Base-by-base conservation (phyloP, 2,797 vertebrate genomes). In the Coregonus sp. region DNA sequence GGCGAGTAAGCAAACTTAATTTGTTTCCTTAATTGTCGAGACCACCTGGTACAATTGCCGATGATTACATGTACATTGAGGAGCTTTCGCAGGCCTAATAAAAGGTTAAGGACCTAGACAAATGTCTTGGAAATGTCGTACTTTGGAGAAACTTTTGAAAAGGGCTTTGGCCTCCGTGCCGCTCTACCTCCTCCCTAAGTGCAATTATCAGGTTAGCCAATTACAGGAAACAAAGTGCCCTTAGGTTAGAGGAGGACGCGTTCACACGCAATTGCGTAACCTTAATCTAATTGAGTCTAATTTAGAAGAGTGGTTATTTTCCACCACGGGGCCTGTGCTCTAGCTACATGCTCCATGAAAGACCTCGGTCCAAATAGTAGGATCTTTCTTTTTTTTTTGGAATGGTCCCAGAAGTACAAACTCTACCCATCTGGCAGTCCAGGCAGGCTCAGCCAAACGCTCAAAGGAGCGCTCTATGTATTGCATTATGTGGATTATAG, bases 1-100 rank as follows among this genome's bases (percentile, higher is more conserved):
- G 37, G 81, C 83, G 79, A 86, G 83, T 85, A 86, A 81, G 20
- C 29, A 51, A 89, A 91, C 90, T 87, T 72, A 91, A 92, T 91
- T 86, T 89, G 86, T 84, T 82, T 72, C 29, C 73, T 78, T 91
- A 85, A 90, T 90, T 88, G 84, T 75, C 71, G 61, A 79, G 68
- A 82, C 54, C 16, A 29, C 50, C 4, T 81, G 81, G 85, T 82
- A 87, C 86, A 86, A 85, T 78, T 76, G 79, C 33, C 72, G 81
- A 78, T 78, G 85, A 93, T 92, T 87, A 86, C 83, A 80, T 18
- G 81, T 76, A 84, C 35, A 80, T 76, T 47, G 72, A 75, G 75
- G 80, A 85, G 78, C 15, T 80, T 83, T 54, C 70, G 33, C 75
- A 73, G 74, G 76, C 74, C 77, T 85, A 84, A 91, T 86, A 80